Percentiles rank a stretch among this genome's conserved stretches.
Evolutionary conservation across 2,113 vertebrate genomes (phyloP).

Genomic region (Progne subis): DNA sequence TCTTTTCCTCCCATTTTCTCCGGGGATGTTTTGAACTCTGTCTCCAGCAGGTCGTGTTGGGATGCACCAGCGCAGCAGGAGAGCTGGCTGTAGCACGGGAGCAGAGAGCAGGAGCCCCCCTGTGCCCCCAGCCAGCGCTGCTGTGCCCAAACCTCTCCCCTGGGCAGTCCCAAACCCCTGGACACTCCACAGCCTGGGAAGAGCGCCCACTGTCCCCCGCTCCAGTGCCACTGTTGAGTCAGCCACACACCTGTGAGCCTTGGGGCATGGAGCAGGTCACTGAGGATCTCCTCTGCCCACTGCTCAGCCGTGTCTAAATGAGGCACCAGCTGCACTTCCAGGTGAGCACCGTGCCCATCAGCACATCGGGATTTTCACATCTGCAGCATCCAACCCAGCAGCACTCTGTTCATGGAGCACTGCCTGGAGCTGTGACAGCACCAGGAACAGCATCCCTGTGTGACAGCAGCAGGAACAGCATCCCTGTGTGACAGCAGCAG

Average conservation of each 20-base stretch:
- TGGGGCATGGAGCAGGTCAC: not conserved
- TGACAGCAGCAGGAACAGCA: too few species aligned
- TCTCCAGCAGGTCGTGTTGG: not conserved
- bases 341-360: fast-evolving
- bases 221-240: not conserved
- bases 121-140: not conserved
- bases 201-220: too few species aligned
- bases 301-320: not conserved
- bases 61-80: not conserved
- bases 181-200: not conserved
- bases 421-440: not conserved
- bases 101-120: not conserved
- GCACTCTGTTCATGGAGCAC: not conserved
- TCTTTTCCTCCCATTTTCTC: not conserved
- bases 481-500: not conserved
- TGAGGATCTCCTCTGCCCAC: fast-evolving
- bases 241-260: too few species aligned
- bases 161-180: too few species aligned
- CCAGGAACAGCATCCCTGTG: too few species aligned
- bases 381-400: not conserved
- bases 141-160: too few species aligned
- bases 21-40: not conserved
- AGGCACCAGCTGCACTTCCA: not conserved
- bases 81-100: not conserved
- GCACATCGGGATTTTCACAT: too few species aligned